Evolutionary conservation across 1,140 invertebrate genomes (phyloP).

Genomic region (Thaumetopoea pityocampa): DNA sequence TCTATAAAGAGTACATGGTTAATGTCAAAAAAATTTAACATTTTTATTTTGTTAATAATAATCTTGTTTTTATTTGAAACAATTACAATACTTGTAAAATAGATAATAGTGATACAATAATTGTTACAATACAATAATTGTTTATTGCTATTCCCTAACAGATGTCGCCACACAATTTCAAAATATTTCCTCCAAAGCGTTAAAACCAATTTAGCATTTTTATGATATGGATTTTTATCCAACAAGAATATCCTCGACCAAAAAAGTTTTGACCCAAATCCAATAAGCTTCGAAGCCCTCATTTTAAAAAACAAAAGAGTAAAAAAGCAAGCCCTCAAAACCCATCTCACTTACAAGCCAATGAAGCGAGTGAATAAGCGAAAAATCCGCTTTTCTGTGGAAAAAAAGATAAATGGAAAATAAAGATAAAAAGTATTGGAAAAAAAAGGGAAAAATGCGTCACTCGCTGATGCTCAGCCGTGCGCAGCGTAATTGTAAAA

Average conservation of each 20-base stretch:
- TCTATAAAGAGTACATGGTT: too few relatives aligned
- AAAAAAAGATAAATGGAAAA: slow-evolving; percentile 68
- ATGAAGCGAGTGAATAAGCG: slow-evolving; percentile 73
- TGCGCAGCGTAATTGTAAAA: slow-evolving; percentile 59
- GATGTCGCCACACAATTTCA: slow-evolving; percentile 25
- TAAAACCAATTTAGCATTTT: too few relatives aligned
- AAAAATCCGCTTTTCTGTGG: slow-evolving; percentile 68
- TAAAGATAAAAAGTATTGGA: slow-evolving; percentile 37
- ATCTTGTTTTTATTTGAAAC: too few relatives aligned
- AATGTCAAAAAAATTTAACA: too few relatives aligned
- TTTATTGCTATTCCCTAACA: slow-evolving; percentile 28
- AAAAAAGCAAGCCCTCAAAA: slow-evolving; percentile 44
- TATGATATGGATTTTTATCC: too few relatives aligned
- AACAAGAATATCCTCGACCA: slow-evolving; percentile 19
- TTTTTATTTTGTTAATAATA: too few relatives aligned
- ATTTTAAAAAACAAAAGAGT: slow-evolving; percentile 54
- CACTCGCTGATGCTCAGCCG: slow-evolving; percentile 56
- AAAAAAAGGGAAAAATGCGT: slow-evolving; percentile 48
- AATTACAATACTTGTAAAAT: too few relatives aligned
- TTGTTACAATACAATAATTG: too few relatives aligned
- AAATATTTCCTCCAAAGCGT: slow-evolving; percentile 12
- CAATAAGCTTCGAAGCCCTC: slow-evolving; percentile 37
- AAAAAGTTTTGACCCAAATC: slow-evolving; percentile 51
- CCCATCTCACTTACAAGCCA: slow-evolving; percentile 70
- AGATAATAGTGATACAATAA: too few relatives aligned